Conservation (phyloP, 2,113 vertebrate genomes). For the Barbus barbus region DNA sequence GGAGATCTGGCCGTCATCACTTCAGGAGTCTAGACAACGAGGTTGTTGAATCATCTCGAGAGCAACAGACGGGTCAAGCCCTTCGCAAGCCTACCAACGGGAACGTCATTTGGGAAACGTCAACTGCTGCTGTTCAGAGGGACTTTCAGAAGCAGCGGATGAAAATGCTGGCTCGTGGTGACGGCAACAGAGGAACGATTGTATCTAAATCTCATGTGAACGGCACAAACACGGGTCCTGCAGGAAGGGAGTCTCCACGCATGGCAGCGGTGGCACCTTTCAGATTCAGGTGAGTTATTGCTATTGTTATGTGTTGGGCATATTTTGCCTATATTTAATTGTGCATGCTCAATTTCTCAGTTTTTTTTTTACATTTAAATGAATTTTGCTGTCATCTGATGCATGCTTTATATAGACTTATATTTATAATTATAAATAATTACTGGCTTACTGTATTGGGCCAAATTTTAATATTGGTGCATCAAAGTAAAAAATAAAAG, state of each 20-base stretch:
- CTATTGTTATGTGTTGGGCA: not conserved
- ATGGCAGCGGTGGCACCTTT: constrained; percentile 77
- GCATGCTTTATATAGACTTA: not conserved
- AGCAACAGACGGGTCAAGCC: constrained; percentile 35
- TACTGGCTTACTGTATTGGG: no score
- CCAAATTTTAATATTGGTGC: no score
- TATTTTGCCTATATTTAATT: not conserved
- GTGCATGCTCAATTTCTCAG: not conserved
- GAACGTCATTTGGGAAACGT: constrained; percentile 58
- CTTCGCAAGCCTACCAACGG: constrained; percentile 64
- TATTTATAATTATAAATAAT: no score
- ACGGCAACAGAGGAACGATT: constrained; percentile 28
- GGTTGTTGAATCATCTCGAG: constrained; percentile 1
- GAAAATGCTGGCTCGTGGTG: constrained; percentile 43
- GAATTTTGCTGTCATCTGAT: not conserved
- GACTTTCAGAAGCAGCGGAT: constrained; percentile 21
- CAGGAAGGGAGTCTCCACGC: constrained; percentile 61
- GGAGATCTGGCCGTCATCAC: constrained; percentile 66
- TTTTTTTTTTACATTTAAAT: not conserved
- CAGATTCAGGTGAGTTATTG: constrained; percentile 71
- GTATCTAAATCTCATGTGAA: constrained; percentile 39
- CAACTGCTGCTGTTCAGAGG: constrained; percentile 1
- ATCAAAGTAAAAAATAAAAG: no score
- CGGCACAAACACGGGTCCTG: constrained; percentile 45
- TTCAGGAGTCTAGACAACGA: constrained; percentile 66